Conservation (phyloP, 2,888 invertebrate genomes). For the Parapristionchus giblindavisi region DNA sequence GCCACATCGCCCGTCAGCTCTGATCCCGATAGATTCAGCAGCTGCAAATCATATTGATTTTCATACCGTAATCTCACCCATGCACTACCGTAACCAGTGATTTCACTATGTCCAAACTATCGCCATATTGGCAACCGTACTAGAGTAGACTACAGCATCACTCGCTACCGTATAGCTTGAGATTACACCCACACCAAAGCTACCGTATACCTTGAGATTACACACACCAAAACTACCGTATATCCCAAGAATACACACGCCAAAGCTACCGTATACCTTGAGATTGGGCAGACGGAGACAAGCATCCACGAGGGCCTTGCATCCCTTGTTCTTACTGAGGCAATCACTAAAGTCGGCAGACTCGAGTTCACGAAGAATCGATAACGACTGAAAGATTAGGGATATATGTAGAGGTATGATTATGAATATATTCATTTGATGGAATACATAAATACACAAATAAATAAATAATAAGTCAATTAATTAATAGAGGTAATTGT, state of each 20-base stretch:
- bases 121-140: too few relatives aligned
- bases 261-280: too few relatives aligned
- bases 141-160: too few relatives aligned
- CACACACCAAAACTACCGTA: too few relatives aligned
- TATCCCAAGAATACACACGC: too few relatives aligned
- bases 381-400: conserved; percentile 75
- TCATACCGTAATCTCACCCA: too few relatives aligned
- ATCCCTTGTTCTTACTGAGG: conserved; percentile 75
- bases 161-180: too few relatives aligned
- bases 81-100: too few relatives aligned
- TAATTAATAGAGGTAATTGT: too few relatives aligned
- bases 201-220: too few relatives aligned
- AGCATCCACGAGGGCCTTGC: conserved; percentile 79
- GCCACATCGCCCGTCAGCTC: conserved; percentile 47
- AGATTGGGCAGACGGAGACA: conserved; percentile 45
- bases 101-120: too few relatives aligned
- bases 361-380: conserved; percentile 76
- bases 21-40: conserved; percentile 48
- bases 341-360: conserved; percentile 74
- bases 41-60: conserved; percentile 12
- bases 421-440: background rate
- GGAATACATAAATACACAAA: background rate
- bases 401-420: background rate
- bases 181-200: too few relatives aligned
- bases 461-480: background rate